phyloP scores from a whole-genome alignment of 2,888 invertebrate genomes.

The Lucinisca nassula region DNA sequence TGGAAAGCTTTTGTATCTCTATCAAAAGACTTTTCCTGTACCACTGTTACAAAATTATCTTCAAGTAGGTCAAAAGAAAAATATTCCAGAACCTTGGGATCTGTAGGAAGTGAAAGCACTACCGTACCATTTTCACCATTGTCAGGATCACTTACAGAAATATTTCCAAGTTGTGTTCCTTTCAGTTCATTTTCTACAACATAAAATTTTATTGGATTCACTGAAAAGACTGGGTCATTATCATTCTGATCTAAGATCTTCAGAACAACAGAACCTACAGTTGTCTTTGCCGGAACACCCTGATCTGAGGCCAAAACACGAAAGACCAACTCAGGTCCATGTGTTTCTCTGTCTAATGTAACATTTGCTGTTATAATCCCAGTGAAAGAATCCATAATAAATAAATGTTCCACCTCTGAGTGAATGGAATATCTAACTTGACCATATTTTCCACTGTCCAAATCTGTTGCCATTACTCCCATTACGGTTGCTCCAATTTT shows the following conservation, averaged over 20 bases:
- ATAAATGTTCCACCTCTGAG: constrained; percentile 67
- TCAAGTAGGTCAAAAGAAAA: constrained; percentile 61
- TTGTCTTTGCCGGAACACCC: constrained; percentile 67
- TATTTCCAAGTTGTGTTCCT: constrained; percentile 73
- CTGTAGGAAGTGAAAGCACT: constrained; percentile 52
- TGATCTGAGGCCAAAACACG: constrained; percentile 78
- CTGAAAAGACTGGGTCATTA: constrained; percentile 75
- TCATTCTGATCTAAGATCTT: constrained; percentile 81
- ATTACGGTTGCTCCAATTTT: constrained; percentile 75
- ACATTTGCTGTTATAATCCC: constrained; percentile 78
- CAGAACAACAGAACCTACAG: constrained; percentile 76
- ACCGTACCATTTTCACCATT: constrained; percentile 76
- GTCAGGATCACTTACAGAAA: constrained; percentile 78
- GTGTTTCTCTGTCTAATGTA: constrained; percentile 79
- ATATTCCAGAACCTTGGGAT: constrained; percentile 52
- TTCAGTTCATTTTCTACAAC: constrained; percentile 73
- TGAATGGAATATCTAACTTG: constrained; percentile 74
- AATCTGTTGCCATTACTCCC: constrained; percentile 80
- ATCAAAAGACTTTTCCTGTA: constrained; percentile 75
- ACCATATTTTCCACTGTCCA: constrained; percentile 78
- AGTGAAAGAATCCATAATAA: constrained; percentile 75
- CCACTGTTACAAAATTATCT: constrained; percentile 50
- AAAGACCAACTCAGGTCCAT: constrained; percentile 65
- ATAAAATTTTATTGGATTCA: constrained; percentile 69
- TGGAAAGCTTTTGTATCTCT: constrained; percentile 73